These are phyloP conservation scores for Cantharis rustica DNA, from an alignment of 2,888 invertebrate species.

Conservation along the genomic window DNA sequence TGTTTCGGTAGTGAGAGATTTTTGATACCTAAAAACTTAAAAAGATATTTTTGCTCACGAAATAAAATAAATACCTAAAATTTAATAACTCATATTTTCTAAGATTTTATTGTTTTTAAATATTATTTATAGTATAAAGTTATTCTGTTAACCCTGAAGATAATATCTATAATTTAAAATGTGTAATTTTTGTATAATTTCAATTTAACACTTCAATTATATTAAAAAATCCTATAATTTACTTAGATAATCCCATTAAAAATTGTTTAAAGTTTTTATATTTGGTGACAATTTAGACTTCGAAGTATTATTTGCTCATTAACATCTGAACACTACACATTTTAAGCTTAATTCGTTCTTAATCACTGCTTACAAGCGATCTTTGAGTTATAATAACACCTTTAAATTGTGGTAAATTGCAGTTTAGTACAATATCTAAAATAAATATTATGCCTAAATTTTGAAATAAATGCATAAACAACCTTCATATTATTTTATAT, in stretches of 20 bases:
- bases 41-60: too few relatives aligned
- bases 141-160: not conserved
- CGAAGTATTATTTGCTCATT: not conserved
- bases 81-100: too few relatives aligned
- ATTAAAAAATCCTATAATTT: not conserved
- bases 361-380: not conserved
- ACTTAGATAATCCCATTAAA: not conserved
- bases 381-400: not conserved
- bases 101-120: not conserved
- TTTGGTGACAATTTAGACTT: not conserved
- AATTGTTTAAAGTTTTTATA: not conserved
- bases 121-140: too few relatives aligned
- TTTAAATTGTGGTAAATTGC: not conserved
- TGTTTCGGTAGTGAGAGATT: too few relatives aligned
- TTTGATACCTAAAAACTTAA: too few relatives aligned
- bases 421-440: not conserved
- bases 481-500: not conserved
- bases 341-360: not conserved
- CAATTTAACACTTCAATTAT: not conserved
- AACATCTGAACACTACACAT: not conserved
- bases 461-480: not conserved
- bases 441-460: not conserved
- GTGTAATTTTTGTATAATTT: not conserved
- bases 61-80: too few relatives aligned
- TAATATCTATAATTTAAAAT: not conserved